Conservation (phyloP, 1,140 invertebrate species). For the Bombus vancouverensis region DNA sequence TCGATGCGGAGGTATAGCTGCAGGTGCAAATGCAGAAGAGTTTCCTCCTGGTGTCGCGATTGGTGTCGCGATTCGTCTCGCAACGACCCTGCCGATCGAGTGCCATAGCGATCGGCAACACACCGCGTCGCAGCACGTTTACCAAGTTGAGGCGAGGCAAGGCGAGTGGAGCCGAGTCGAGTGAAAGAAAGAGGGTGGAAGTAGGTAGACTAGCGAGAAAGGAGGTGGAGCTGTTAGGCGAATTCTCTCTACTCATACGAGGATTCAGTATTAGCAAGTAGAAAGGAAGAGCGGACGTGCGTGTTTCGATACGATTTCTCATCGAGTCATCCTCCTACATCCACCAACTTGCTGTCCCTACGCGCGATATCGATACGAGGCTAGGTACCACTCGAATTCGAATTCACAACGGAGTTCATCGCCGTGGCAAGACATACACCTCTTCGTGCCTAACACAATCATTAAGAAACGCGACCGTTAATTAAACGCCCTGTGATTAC, state of each 20-base stretch:
- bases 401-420: too few relatives aligned
- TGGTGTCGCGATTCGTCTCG: background rate
- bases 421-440: too few relatives aligned
- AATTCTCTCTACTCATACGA: slow-evolving; percentile 8
- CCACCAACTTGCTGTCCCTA: background rate
- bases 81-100: slow-evolving; percentile 39
- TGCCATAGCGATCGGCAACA: slow-evolving; percentile 23
- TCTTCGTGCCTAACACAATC: slow-evolving; percentile 16
- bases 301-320: slow-evolving; percentile 52
- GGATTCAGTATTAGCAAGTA: background rate
- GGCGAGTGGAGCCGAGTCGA: background rate
- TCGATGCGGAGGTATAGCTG: slow-evolving; percentile 38
- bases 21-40: slow-evolving; percentile 48
- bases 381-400: background rate
- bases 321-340: slow-evolving; percentile 22
- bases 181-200: slow-evolving; percentile 2
- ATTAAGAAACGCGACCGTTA: slow-evolving; percentile 37
- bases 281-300: slow-evolving; percentile 46
- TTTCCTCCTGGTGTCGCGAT: slow-evolving; percentile 19
- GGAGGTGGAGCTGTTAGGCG: slow-evolving; percentile 12
- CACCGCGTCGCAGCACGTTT: background rate
- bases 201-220: background rate
- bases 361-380: slow-evolving; percentile 24
- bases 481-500: slow-evolving; percentile 21
- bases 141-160: background rate